Base-by-base conservation (phyloP, 1,140 invertebrate species). In the Halyomorpha halys region DNA sequence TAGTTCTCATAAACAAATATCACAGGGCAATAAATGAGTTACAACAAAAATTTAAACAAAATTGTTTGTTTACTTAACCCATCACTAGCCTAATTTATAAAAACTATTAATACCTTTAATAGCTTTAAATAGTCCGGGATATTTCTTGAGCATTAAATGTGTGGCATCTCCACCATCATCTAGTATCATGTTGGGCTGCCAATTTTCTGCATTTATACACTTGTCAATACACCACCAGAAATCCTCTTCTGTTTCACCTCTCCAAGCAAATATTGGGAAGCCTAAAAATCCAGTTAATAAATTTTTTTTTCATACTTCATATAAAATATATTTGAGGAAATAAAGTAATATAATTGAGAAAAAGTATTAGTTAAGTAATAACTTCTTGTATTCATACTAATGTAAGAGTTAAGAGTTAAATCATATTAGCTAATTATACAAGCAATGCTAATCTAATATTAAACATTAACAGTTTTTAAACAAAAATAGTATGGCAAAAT, bases 161-260 rank as follows among this genome's bases (percentile, higher is more conserved):
- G 94, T 98, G 18, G 94, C 91, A 79, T 98, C 95, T 3, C 95
- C 95, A 0, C 95, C 96, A 76, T 98, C 96, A 75, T 98, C 95
- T 59, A 98, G 75, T 70, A 98, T 97, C 92, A 97, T 94, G 75
- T 98, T 98, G n/a, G 95, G 94, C 71, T 95, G 90, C 95, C 94
- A 98, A 72, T 86, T 85, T 69, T 94, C 90, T 39, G 90, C 85
- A 67, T 89, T 87, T 30, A 97, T 87, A 75, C 90, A 93, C 71
- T 89, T 90, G 75, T 98, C 94, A 66, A 98, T 97, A 72, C 93
- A 96, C 94, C 94, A 98, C 95, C 95, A 98, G 77, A 97, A 97
- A 73, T 97, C 94, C 73, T 97, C 94, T 74, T 97, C 94, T 4
- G 89, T 91, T 77, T 97, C 93, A 0, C 91, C 92, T 59, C 93